These are phyloP conservation scores for Jaculus jaculus DNA, from an alignment of 2,113 vertebrate species.

Conservation along the genomic window DNA sequence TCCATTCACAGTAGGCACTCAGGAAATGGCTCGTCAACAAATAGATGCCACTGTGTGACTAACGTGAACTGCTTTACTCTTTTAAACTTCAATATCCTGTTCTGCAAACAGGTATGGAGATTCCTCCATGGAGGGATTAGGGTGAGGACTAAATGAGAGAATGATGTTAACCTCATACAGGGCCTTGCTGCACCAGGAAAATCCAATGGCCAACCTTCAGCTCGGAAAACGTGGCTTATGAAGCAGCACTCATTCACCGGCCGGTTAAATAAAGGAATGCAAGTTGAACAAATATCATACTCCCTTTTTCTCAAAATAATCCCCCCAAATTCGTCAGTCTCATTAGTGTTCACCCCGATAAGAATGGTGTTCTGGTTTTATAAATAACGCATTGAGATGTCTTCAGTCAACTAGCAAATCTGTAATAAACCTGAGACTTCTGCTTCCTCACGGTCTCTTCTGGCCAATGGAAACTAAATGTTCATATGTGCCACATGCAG, in stretches of 20 bases:
- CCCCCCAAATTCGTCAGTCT: background rate
- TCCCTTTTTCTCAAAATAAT: background rate
- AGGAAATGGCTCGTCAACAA: background rate
- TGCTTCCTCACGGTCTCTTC: background rate
- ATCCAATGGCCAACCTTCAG: background rate
- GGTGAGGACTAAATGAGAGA: background rate
- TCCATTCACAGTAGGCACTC: background rate
- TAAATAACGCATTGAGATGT: background rate
- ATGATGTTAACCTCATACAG: background rate
- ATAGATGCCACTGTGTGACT: background rate
- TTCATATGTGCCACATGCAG: background rate
- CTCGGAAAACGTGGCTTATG: constrained; percentile 6
- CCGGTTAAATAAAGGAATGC: background rate
- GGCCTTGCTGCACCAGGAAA: background rate
- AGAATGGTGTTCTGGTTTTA: background rate
- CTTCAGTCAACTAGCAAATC: background rate
- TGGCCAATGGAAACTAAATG: background rate
- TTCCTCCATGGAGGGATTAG: background rate
- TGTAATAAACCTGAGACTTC: background rate
- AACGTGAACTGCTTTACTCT: background rate
- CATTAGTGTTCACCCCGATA: background rate
- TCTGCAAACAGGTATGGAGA: background rate
- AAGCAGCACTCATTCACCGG: background rate
- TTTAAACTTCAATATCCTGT: background rate
- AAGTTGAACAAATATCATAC: constrained; percentile 4